Conservation (phyloP, 2,797 vertebrate species). For the Sebastes aleutianus region DNA sequence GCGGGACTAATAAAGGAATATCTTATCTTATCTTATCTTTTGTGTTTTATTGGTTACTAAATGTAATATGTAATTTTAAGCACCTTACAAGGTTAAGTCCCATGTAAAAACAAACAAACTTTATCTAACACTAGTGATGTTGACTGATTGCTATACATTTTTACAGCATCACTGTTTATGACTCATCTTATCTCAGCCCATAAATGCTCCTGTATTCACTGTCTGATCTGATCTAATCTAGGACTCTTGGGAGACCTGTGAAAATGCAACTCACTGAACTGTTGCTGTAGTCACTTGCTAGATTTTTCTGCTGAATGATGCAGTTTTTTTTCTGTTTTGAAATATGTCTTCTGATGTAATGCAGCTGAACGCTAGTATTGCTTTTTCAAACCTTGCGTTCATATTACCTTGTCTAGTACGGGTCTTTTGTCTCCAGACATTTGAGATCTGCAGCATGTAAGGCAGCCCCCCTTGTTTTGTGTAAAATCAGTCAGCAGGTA, state of each 20-base stretch:
- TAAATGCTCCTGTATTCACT: constrained; percentile 19
- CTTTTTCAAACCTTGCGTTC: constrained; percentile 4
- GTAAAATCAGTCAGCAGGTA: constrained; percentile 26
- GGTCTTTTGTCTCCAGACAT: constrained; percentile 36
- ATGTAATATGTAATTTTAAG: neutral
- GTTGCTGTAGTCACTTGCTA: neutral
- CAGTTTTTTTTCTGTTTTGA: neutral
- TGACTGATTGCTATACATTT: neutral
- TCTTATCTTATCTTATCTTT: no score
- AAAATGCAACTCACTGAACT: neutral
- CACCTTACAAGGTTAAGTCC: neutral
- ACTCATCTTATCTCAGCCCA: constrained; percentile 27
- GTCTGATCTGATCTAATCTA: neutral
- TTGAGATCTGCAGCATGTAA: constrained; percentile 25
- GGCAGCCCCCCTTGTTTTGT: constrained; percentile 26
- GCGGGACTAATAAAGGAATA: no score
- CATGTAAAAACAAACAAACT: no score
- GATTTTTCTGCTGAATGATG: neutral
- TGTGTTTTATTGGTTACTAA: neutral
- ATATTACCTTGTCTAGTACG: constrained; percentile 7
- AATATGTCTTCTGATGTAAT: neutral
- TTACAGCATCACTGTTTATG: constrained; percentile 10
- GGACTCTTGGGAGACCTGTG: neutral
- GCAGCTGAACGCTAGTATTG: neutral
- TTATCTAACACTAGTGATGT: neutral